phyloP scores from a whole-genome alignment of 2,113 vertebrate species.

The Pelmatolapia mariae region DNA sequence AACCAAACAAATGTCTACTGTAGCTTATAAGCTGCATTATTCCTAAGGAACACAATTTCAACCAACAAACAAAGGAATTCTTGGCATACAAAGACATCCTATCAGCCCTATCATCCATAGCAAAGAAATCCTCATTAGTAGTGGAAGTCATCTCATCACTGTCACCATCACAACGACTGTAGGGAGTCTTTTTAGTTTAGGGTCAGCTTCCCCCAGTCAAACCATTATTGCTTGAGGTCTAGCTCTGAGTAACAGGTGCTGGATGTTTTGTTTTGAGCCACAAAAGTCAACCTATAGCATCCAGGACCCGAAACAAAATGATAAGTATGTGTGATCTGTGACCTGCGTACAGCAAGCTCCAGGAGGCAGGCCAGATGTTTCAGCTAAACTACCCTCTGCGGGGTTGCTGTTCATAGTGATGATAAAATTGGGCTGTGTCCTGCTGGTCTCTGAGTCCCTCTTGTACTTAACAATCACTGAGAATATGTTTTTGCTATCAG shows the following conservation, averaged over 20 bases:
- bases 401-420: background rate
- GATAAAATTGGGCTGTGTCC: slow-evolving; percentile 21
- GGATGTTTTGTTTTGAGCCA: background rate
- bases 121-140: slow-evolving; percentile 51
- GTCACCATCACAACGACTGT: slow-evolving; percentile 37
- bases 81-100: slow-evolving; percentile 8
- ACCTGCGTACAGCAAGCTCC: slow-evolving; percentile 11
- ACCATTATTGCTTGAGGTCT: slow-evolving; percentile 10
- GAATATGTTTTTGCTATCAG: background rate
- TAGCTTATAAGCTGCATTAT: slow-evolving; percentile 10
- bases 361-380: slow-evolving; percentile 25
- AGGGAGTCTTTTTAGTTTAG: slow-evolving; percentile 41
- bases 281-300: slow-evolving; percentile 13
- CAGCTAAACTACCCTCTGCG: slow-evolving; percentile 2
- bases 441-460: slow-evolving; percentile 12
- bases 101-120: slow-evolving; percentile 29
- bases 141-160: slow-evolving; percentile 37
- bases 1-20: background rate
- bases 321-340: slow-evolving; percentile 39
- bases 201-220: slow-evolving; percentile 19
- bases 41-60: slow-evolving; percentile 19
- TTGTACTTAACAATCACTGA: background rate
- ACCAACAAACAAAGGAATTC: slow-evolving; percentile 25
- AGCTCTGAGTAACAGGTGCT: slow-evolving; percentile 5
- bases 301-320: background rate